These are phyloP conservation scores for Ibycter americanus DNA, from an alignment of 2,797 vertebrate genomes.

Conservation along the genomic window DNA sequence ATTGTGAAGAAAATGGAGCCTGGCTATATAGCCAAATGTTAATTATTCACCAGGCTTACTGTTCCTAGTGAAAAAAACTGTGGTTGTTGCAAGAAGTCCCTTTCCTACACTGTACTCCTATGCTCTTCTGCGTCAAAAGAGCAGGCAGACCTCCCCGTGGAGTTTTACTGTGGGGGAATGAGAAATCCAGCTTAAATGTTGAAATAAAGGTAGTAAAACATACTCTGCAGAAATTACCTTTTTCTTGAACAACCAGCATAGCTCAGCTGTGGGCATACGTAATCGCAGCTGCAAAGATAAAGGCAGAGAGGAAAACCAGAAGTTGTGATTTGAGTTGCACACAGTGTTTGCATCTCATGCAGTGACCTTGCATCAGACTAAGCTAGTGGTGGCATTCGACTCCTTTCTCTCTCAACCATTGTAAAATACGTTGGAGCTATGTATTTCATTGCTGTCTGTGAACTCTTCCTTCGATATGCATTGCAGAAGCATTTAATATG, in stretches of 20 bases:
- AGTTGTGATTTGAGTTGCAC: neutral
- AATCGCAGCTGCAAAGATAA: neutral
- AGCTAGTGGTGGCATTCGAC: neutral
- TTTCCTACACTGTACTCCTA: neutral
- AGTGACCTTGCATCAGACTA: neutral
- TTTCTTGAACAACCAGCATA: neutral
- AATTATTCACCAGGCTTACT: slow-evolving; percentile 39
- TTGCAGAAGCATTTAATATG: neutral
- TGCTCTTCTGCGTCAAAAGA: neutral
- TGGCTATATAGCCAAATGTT: slow-evolving; percentile 1
- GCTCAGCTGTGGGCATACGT: neutral
- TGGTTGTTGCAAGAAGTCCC: neutral
- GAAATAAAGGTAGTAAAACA: neutral
- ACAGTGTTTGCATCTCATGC: rapidly evolving
- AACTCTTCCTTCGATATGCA: neutral
- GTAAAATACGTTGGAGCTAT: neutral
- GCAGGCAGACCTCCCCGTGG: neutral
- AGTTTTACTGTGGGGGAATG: neutral
- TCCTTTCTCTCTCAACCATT: neutral
- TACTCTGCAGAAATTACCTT: neutral
- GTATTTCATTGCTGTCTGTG: neutral
- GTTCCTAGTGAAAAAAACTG: neutral
- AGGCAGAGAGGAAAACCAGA: neutral
- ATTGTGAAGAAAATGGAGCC: neutral
- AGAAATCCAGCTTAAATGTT: neutral